Base-by-base conservation (phyloP, 2,888 invertebrate species). In the Athalia circularis region DNA sequence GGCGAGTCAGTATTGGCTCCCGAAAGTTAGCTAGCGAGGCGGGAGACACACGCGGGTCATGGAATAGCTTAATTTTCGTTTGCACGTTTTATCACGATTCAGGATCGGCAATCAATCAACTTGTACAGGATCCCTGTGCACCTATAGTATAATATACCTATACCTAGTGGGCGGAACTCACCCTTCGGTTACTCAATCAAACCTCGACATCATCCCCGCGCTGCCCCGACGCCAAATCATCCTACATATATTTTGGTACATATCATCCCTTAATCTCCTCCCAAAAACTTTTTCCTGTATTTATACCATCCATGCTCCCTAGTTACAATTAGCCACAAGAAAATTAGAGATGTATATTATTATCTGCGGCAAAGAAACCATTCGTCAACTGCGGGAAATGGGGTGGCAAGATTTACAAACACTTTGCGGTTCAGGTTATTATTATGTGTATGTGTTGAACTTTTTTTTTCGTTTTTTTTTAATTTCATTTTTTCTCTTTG, bases 111-210 rank as follows among this genome's bases (percentile, higher is more conserved):
- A 75, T 75, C 75, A 75, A 75, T 75, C 75, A 75, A 64, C 50
- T 52, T 62, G 75, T 64, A 75, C 54, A 61, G 48, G 75, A 62
- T 61, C 62, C 29, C 29, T 29, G 29, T 29, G 29, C 29, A 29
- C 29, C 29, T 29, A 29, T 29, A 29, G 29, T 29, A 29, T 29
- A 29, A 29, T 29, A 29, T 29, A 29, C 29, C 29, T 29, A 29
- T 29, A 15, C 13, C 64, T 45, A 29, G 62, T 45, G 72, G 64
- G 64, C 62, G 75, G 62, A 62, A 68, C 50, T 50, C 15, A 61
- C 75, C 75, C 75, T 62, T 48, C 75, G 75, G 64, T 64, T 64
- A 75, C 75, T 75, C 64, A 75, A 75, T 75, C 75, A 75, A 75
- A 75, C 62, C 62, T 52, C 61, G 64, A 75, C 75, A 50, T 75